Base-by-base conservation (phyloP, 2,797 vertebrate species). In the Rhabdomys pumilio region DNA sequence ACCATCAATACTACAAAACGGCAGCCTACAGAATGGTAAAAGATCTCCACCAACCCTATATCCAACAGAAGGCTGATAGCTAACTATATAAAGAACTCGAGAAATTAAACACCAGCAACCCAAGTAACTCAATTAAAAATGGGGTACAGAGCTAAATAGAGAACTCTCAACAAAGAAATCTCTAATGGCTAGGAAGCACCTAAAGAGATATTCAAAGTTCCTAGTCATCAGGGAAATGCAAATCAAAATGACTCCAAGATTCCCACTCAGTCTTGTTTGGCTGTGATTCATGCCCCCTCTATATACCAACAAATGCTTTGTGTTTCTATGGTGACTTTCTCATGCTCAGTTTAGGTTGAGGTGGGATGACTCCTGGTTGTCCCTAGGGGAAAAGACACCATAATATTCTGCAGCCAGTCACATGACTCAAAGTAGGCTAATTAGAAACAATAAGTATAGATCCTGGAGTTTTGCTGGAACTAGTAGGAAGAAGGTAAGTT, bases 391-490 rank as follows among this genome's bases (percentile, higher is more conserved):
- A 91, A 92, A 22, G 44, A 75, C 61, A 63, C 24, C 12, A 15
- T 47, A 79, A 88, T 50, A 75, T 24, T n/a, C 57, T 38, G n/a
- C 47, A 75, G 26, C 20, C 53, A 73, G 41, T 81, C 61, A 90
- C 55, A 17, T 67, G 55, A 85, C 83, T 85, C 61, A 75, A 5
- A 12, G 14, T 55, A 85, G 76, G 67, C 50, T 91, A 50, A 15
- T 82, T 87, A 90, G n/a, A 82, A 47, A 61, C 41, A 79, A 20
- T 24, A 67, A 38, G 26, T 67, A 29, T 73, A 87, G 79, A 67
- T 61, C n/a, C 22, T 90, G 59, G 26, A 93, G 80, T 90, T 82
- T 91, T 79, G 4, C 55, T 97, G 50, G 15, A 89, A 88, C 3
- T 67, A 10, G 11, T 34, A 5, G 22, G 50, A 59, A 61, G 38